Evolutionary conservation across 1,140 invertebrate species (phyloP).

Genomic region (Sweltsa coloradensis): DNA sequence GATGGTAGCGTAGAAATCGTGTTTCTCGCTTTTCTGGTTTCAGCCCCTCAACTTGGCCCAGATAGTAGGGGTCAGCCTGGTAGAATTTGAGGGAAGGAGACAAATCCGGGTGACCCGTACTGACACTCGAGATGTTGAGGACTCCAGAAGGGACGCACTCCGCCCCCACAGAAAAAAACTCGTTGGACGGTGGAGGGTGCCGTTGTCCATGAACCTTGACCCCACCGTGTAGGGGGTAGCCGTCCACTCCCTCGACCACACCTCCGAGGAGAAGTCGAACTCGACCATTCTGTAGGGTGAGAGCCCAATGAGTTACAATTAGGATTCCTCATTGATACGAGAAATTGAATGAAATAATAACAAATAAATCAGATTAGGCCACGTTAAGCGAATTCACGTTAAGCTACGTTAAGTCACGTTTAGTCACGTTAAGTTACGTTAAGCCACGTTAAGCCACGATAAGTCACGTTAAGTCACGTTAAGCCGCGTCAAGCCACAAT

Average conservation of each 20-base stretch:
- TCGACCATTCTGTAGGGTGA: too few relatives aligned
- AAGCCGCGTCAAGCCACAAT: too few relatives aligned
- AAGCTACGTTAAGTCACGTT: too few relatives aligned
- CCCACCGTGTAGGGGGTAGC: slow-evolving; percentile 46
- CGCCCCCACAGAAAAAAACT: slow-evolving; percentile 38
- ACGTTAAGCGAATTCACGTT: too few relatives aligned
- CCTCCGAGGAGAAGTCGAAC: slow-evolving; percentile 25
- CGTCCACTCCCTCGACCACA: slow-evolving; percentile 34
- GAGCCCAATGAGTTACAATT: too few relatives aligned
- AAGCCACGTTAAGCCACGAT: too few relatives aligned
- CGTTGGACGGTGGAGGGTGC: slow-evolving; percentile 41
- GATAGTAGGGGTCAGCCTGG: slow-evolving; percentile 54
- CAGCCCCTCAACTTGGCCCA: slow-evolving; percentile 50
- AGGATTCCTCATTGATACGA: too few relatives aligned
- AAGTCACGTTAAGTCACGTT: too few relatives aligned
- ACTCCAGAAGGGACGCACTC: slow-evolving; percentile 37
- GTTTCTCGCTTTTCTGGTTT: slow-evolving; percentile 49
- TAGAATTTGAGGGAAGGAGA: slow-evolving; percentile 80
- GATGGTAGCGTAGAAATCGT: slow-evolving; percentile 52
- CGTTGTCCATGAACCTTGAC: slow-evolving; percentile 50
- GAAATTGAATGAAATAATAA: too few relatives aligned
- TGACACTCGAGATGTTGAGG: slow-evolving; percentile 53
- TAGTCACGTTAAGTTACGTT: too few relatives aligned
- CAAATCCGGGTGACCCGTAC: slow-evolving; percentile 63
- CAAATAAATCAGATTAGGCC: too few relatives aligned